phyloP scores from a whole-genome alignment of 2,888 invertebrate genomes.

The Ornithoptera alexandrae region DNA sequence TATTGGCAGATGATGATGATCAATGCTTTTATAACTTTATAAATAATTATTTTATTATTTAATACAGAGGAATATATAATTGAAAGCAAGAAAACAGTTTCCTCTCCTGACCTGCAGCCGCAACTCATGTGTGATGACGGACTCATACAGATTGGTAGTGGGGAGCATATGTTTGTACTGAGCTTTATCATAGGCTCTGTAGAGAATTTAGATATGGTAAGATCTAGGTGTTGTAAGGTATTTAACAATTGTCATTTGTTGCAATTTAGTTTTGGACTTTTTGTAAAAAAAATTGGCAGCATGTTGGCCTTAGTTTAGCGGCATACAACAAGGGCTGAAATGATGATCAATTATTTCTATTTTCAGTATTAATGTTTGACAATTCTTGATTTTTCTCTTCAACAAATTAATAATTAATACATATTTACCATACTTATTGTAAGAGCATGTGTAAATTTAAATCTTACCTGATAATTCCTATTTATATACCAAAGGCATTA shows the following conservation, averaged over 20 bases:
- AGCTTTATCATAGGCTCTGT: conserved; percentile 78
- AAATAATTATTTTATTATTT: conserved; percentile 3
- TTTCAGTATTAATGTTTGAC: no score
- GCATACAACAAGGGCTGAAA: no score
- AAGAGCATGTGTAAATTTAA: no score
- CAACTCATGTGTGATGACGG: conserved; percentile 75
- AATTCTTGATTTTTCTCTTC: no score
- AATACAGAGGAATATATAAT: conserved; percentile 59
- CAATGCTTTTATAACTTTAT: background rate
- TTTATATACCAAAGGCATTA: no score
- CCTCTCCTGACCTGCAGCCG: conserved; percentile 62
- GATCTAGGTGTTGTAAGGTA: conserved; percentile 3
- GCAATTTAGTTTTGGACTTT: background rate
- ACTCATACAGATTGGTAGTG: conserved; percentile 75
- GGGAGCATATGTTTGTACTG: conserved; percentile 72
- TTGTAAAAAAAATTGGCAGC: background rate
- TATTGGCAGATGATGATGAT: no score
- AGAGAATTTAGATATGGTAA: conserved; percentile 78
- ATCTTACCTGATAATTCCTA: no score
- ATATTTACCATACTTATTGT: no score
- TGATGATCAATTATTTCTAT: no score
- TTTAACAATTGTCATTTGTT: no score
- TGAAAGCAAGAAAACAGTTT: conserved; percentile 61
- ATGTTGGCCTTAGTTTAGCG: no score
- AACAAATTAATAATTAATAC: no score